A percentile compares a stretch with the other conserved stretches of the same genome.
Conservation (phyloP, 2,113 vertebrate species). For the Ptyas mucosa region DNA sequence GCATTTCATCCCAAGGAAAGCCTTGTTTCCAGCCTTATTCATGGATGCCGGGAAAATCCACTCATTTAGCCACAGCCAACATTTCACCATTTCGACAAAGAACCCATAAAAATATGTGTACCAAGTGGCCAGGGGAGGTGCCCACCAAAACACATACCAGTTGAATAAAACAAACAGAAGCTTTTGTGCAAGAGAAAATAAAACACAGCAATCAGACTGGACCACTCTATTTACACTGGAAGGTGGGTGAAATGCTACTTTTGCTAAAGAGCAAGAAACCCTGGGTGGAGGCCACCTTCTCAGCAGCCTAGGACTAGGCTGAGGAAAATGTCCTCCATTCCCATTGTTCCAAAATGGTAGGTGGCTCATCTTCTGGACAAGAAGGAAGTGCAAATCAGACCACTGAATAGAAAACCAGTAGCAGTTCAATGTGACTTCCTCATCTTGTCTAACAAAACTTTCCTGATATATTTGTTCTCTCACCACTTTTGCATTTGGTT, state of each 20-base stretch:
- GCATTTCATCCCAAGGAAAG: no score
- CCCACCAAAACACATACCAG: neutral
- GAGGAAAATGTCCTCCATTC: neutral
- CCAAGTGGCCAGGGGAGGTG: neutral
- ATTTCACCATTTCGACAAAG: neutral
- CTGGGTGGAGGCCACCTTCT: neutral
- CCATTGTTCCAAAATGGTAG: neutral
- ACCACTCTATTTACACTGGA: neutral
- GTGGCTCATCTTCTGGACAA: neutral
- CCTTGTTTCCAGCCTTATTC: no score
- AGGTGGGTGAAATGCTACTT: neutral
- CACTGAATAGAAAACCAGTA: neutral
- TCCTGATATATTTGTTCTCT: neutral
- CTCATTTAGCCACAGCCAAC: no score
- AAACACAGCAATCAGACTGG: neutral
- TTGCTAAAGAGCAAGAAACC: neutral
- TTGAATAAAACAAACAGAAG: neutral
- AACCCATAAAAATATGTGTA: neutral
- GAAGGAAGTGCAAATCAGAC: neutral
- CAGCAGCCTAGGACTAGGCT: neutral
- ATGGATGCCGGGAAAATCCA: no score
- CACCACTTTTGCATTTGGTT: neutral
- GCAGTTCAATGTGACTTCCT: neutral
- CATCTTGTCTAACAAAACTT: constrained; percentile 14
- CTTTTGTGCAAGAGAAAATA: neutral